phyloP scores from a whole-genome alignment of 2,888 invertebrate species.

The Drosophila kuntzei region DNA sequence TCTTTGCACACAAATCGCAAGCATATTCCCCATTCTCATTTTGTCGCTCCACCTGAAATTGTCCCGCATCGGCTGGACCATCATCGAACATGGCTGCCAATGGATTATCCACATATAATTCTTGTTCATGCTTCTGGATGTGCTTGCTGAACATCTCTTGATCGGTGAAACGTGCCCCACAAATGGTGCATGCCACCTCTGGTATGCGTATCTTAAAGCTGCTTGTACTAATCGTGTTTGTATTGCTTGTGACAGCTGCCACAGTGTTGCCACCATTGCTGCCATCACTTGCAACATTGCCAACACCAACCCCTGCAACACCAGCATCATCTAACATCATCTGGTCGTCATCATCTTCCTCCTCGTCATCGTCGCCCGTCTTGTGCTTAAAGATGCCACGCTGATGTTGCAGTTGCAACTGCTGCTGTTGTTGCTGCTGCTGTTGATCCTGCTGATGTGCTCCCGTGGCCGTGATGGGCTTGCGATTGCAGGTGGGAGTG shows the following conservation, averaged over 20 bases:
- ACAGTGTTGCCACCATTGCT: conserved; percentile 27
- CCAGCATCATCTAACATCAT: conserved; percentile 49
- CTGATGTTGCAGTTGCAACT: conserved; percentile 21
- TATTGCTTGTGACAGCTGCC: conserved; percentile 7
- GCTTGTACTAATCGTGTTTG: conserved; percentile 22
- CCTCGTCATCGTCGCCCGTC: conserved; percentile 80
- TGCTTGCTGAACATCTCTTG: conserved; percentile 85
- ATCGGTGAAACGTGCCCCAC: conserved; percentile 84
- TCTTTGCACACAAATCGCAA: conserved; percentile 85
- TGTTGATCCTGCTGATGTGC: conserved; percentile 67
- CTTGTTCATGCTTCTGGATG: conserved; percentile 84
- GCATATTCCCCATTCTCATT: conserved; percentile 85
- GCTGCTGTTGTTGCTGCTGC: conserved; percentile 21
- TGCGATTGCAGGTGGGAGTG: conserved; percentile 82
- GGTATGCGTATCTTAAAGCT: conserved; percentile 80
- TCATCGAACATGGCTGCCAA: conserved; percentile 85
- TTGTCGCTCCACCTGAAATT: conserved; percentile 83
- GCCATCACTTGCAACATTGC: conserved; percentile 22
- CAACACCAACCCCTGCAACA: conserved; percentile 8
- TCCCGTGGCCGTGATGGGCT: conserved; percentile 75
- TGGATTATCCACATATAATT: conserved; percentile 84
- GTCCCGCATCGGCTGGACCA: conserved; percentile 84
- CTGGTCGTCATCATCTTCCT: conserved; percentile 58
- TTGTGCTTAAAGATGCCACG: conserved; percentile 67
- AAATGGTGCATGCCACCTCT: conserved; percentile 84